Evolutionary conservation across 2,797 vertebrate genomes (phyloP).

Genomic region (Lacerta viridis): DNA sequence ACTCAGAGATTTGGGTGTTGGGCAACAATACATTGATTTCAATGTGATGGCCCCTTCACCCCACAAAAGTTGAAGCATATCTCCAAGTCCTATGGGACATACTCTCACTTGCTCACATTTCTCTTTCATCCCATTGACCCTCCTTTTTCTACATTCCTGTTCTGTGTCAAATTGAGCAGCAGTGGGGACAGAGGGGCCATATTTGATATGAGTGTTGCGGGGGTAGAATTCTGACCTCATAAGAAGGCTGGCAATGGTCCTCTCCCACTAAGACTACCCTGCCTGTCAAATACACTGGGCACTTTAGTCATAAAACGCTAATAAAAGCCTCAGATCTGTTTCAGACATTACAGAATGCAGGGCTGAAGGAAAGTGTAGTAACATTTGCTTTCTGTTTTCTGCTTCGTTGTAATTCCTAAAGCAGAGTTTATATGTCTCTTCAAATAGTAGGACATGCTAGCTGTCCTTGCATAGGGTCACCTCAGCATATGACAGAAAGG

Average conservation of each 20-base stretch:
- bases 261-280: neutral
- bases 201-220: neutral
- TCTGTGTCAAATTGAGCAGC: neutral
- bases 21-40: neutral
- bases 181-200: neutral
- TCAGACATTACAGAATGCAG: neutral
- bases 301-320: neutral
- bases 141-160: neutral
- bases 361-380: neutral
- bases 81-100: neutral
- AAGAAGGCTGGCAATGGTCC: neutral
- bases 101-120: neutral
- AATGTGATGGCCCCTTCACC: neutral
- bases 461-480: neutral
- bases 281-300: neutral
- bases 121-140: neutral
- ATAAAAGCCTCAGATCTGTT: neutral
- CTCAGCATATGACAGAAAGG: neutral
- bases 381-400: neutral
- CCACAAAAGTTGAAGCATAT: neutral
- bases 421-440: neutral
- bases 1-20: too few relatives aligned
- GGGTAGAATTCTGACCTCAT: neutral
- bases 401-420: neutral
- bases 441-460: neutral